A percentile compares a stretch with the other conserved stretches of the same genome.
These are phyloP conservation scores for Hoplostethus mediterraneus DNA, from an alignment of 2,797 vertebrate species.

Conservation along the genomic window DNA sequence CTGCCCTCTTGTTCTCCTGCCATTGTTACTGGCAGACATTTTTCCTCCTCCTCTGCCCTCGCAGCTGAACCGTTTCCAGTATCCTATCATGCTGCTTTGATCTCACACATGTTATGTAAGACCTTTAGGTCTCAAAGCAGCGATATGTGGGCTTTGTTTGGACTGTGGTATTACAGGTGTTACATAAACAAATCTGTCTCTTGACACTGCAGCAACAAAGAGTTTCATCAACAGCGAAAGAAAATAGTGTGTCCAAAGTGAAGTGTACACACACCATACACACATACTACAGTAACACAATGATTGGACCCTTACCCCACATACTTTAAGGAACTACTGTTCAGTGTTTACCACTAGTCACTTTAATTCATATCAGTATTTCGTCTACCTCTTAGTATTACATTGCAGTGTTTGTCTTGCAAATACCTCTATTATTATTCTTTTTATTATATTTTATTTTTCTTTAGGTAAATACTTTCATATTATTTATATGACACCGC, in stretches of 20 bases:
- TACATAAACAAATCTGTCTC: background rate
- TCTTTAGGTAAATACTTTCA: too few relatives aligned
- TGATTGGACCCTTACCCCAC: too few relatives aligned
- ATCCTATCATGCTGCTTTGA: conserved; percentile 17
- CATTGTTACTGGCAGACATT: background rate
- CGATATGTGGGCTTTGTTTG: background rate
- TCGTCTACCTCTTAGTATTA: too few relatives aligned
- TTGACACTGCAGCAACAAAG: background rate
- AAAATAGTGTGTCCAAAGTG: background rate
- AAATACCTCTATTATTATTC: too few relatives aligned
- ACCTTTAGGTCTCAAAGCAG: background rate
- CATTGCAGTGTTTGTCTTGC: too few relatives aligned
- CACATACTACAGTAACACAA: too few relatives aligned
- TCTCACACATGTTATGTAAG: conserved; percentile 14
- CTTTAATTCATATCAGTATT: too few relatives aligned
- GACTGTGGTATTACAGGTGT: background rate
- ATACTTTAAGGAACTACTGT: too few relatives aligned
- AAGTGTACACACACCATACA: background rate
- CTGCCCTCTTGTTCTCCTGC: conserved; percentile 6
- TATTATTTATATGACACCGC: too few relatives aligned
- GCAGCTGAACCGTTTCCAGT: conserved; percentile 33
- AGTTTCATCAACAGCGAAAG: background rate
- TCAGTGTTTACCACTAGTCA: too few relatives aligned
- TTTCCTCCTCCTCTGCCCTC: conserved; percentile 34
- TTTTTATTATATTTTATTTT: too few relatives aligned